A percentile compares a stretch with the other conserved stretches of the same genome.
phyloP scores from a whole-genome alignment of 1,140 invertebrate species.

The Zeugodacus cucurbitae region DNA sequence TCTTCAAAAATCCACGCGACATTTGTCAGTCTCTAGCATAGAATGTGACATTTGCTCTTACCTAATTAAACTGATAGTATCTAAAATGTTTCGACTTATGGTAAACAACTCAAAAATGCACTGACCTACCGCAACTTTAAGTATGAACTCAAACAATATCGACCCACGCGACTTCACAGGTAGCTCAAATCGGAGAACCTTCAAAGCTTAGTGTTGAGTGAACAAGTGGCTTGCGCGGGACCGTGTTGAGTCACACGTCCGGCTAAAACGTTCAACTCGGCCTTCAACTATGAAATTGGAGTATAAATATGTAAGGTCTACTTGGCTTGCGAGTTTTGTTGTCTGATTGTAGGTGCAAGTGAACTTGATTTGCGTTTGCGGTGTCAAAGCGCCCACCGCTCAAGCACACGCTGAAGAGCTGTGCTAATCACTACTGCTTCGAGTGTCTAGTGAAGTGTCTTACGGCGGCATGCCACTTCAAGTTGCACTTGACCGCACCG shows the following conservation, averaged over 20 bases:
- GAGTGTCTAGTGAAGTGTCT: background rate
- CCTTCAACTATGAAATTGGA: background rate
- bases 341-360: background rate
- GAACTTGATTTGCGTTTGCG: background rate
- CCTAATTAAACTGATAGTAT: too few species aligned
- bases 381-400: background rate
- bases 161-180: background rate
- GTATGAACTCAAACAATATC: too few species aligned
- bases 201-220: background rate
- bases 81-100: too few species aligned
- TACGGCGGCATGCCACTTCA: background rate
- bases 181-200: background rate
- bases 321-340: too few species aligned
- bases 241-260: background rate
- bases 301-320: background rate
- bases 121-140: too few species aligned
- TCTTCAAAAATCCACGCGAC: too few species aligned
- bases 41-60: too few species aligned
- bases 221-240: background rate
- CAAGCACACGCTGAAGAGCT: background rate
- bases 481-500: background rate
- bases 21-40: too few species aligned
- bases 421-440: background rate
- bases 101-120: too few species aligned
- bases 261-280: background rate